Evolutionary conservation across 2,113 vertebrate genomes (phyloP), one percentile per base, ranked within the genome.

Genomic region (Gnathonemus echidnorhynchus): DNA sequence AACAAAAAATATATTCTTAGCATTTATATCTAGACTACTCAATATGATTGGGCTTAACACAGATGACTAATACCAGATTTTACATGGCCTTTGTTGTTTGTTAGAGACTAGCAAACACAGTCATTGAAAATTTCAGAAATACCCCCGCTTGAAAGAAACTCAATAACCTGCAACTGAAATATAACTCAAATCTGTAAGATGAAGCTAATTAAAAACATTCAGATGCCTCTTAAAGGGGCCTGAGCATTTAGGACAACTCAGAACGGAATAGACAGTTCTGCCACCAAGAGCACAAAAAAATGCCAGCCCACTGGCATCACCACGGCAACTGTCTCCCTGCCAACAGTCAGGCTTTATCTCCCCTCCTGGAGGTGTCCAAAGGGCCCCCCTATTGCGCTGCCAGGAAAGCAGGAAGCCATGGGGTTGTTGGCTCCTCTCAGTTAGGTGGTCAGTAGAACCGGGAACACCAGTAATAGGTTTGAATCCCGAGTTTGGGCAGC

Each of bases 401-500:
- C 91, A 70, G 91, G 90, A 90, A 87, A 89, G 90, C 89, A 58
- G 52, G 87, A 84, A 80, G 0, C 92, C 92, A 91, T 90, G 90
- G 91, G 92, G 89, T 52, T 53, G 62, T 89, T 84, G 48, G 66
- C 89, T 93, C 84, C 93, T 94, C 93, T 91, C 92, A 93, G 89
- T 93, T 93, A 93, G 66, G 49, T 62, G 86, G 8, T 11, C 7
- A 46, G 35, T 6, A 85, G 27, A 86, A 35, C 15, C 17, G 5
- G 13, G 56, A 39, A 46, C 31, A 17, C 86, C 35, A 87, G 35
- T 35, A 35, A 90, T 66, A 90, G n/a, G 24, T 21, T 21, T 53
- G 35, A 3, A 88, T 11, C 66, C 11, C n/a, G 31, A 88, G 19
- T 66, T 21, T 35, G 49, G 48, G 27, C 19, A 19, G 24, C 24